Conservation (phyloP, 2,888 invertebrate species). For the Malthinus flaveolus region DNA sequence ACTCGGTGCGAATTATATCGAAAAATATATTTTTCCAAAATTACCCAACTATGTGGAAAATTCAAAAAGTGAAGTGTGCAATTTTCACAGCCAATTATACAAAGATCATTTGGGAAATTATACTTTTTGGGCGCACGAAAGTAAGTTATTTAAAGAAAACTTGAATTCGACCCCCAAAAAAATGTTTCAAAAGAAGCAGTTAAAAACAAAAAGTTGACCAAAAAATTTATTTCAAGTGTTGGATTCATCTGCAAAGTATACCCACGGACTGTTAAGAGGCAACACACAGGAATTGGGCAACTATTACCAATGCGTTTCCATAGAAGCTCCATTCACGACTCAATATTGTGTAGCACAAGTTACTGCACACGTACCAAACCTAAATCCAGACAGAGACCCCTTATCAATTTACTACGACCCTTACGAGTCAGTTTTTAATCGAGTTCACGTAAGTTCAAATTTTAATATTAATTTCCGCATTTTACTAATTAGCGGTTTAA, state of each 20-base stretch:
- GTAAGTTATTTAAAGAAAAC: neutral
- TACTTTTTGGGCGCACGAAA: neutral
- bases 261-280: neutral
- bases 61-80: neutral
- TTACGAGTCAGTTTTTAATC: neutral
- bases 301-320: neutral
- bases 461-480: too few relatives aligned
- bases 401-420: neutral
- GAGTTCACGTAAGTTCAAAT: neutral
- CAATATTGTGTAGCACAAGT: neutral
- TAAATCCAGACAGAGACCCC: neutral
- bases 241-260: neutral
- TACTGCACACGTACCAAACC: neutral
- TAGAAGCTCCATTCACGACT: neutral
- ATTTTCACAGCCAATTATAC: neutral
- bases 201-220: too few relatives aligned
- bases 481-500: too few relatives aligned
- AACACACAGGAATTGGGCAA: neutral
- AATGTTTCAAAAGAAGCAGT: too few relatives aligned
- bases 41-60: neutral
- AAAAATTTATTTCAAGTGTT: neutral
- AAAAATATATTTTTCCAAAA: neutral
- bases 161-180: too few relatives aligned
- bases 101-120: neutral
- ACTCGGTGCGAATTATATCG: too few relatives aligned